Percentiles rank a stretch among this genome's conserved stretches.
Evolutionary conservation across 1,140 invertebrate species (phyloP).

Genomic region (Melipona quadrifasciata): DNA sequence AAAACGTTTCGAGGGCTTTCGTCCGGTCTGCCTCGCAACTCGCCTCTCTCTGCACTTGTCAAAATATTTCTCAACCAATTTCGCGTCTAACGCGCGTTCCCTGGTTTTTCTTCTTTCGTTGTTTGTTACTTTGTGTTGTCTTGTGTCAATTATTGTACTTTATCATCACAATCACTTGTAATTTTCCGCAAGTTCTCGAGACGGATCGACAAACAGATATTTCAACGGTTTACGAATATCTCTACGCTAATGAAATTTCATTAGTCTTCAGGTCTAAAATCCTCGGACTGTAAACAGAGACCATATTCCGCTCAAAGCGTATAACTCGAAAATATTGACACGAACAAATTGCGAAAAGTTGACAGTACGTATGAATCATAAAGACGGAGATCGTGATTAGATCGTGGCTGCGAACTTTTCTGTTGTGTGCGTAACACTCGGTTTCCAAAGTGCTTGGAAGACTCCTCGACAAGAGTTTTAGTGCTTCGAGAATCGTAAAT

Average conservation of each 20-base stretch:
- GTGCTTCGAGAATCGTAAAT: not conserved
- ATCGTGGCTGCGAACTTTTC: not conserved
- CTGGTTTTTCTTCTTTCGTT: not conserved
- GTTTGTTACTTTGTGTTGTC: not conserved
- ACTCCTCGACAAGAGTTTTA: not conserved
- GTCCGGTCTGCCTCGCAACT: conserved; percentile 15
- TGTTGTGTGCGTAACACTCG: not conserved
- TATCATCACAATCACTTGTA: no score
- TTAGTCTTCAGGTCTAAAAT: not conserved
- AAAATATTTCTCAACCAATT: conserved; percentile 22
- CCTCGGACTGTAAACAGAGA: not conserved
- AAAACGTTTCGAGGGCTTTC: conserved; percentile 58
- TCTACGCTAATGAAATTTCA: not conserved
- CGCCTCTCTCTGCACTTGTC: conserved; percentile 3
- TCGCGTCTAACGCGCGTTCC: not conserved
- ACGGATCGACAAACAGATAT: not conserved
- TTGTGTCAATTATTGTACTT: no score
- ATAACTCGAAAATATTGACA: not conserved
- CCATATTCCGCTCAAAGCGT: no score
- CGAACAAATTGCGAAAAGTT: not conserved
- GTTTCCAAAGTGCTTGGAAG: not conserved
- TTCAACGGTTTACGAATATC: no score
- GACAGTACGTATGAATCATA: not conserved
- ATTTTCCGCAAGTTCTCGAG: no score
- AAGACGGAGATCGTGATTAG: not conserved